phyloP scores from a whole-genome alignment of 2,113 vertebrate species.

The Bagarius yarrelli region DNA sequence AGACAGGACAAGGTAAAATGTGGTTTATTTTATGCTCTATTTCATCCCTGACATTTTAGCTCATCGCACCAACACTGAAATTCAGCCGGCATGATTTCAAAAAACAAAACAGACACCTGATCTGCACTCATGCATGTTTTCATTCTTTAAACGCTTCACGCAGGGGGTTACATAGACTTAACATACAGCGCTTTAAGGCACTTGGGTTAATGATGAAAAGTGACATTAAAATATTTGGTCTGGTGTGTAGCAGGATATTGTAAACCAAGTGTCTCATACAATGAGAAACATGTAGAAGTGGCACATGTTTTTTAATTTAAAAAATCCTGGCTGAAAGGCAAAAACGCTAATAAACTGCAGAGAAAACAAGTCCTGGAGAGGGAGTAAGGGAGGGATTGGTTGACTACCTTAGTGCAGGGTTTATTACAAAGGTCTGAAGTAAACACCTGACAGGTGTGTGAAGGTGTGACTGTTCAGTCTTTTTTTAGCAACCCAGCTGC shows the following conservation, averaged over 20 bases:
- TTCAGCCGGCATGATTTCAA: neutral
- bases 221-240: too few species aligned
- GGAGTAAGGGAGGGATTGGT: constrained; percentile 24
- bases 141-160: constrained; percentile 5
- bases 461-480: constrained; percentile 18
- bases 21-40: neutral
- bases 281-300: neutral
- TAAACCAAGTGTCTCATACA: constrained; percentile 25
- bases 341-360: constrained; percentile 28
- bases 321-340: neutral
- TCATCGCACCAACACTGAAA: neutral
- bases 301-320: neutral
- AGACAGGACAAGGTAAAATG: neutral
- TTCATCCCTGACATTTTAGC: neutral
- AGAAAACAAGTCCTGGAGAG: constrained; percentile 25
- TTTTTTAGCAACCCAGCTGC: constrained; percentile 12
- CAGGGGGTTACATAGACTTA: neutral
- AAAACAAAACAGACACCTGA: constrained; percentile 2
- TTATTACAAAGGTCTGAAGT: constrained; percentile 15
- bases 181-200: neutral
- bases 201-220: neutral
- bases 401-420: constrained; percentile 2
- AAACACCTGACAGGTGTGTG: constrained; percentile 48
- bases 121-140: neutral
- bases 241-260: too few species aligned